phyloP scores from a whole-genome alignment of 1,140 invertebrate genomes.

The Sinella curviseta region DNA sequence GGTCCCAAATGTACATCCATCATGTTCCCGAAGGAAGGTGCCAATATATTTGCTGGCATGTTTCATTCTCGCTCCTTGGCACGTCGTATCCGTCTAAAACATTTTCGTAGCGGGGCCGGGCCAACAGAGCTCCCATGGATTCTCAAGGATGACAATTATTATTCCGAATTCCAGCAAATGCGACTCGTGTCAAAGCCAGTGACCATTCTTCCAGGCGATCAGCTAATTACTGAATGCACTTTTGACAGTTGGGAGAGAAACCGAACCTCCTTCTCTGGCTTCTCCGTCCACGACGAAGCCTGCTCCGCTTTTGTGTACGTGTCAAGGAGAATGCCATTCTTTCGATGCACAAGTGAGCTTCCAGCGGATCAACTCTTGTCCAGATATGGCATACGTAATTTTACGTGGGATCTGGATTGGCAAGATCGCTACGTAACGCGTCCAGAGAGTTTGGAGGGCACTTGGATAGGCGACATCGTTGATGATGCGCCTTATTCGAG shows the following conservation, averaged over 20 bases:
- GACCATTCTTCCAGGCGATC: constrained; percentile 37
- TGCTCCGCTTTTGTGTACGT: constrained; percentile 58
- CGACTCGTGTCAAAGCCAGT: constrained; percentile 25
- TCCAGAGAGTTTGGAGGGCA: background rate
- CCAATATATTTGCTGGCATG: constrained; percentile 34
- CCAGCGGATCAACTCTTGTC: background rate
- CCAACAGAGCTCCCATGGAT: constrained; percentile 66
- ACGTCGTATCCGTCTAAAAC: constrained; percentile 64
- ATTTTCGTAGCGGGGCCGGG: constrained; percentile 64
- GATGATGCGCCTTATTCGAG: too few relatives aligned
- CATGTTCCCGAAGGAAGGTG: constrained; percentile 29
- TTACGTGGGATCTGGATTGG: background rate
- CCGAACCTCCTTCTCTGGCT: constrained; percentile 87
- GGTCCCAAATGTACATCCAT: constrained; percentile 26
- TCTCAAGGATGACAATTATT: constrained; percentile 66
- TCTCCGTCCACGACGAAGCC: constrained; percentile 96
- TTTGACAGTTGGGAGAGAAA: constrained; percentile 73
- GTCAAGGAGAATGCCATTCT: constrained; percentile 16
- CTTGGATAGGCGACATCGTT: background rate
- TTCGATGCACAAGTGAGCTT: constrained; percentile 28
- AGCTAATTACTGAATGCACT: constrained; percentile 63
- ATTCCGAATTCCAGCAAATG: constrained; percentile 64
- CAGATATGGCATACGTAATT: constrained; percentile 4
- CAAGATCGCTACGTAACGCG: background rate
- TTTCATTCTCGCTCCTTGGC: constrained; percentile 52